A percentile compares a stretch with the other conserved stretches of the same genome.
Conservation (phyloP, 2,888 invertebrate species). For the Gnatocerus cornutus region DNA sequence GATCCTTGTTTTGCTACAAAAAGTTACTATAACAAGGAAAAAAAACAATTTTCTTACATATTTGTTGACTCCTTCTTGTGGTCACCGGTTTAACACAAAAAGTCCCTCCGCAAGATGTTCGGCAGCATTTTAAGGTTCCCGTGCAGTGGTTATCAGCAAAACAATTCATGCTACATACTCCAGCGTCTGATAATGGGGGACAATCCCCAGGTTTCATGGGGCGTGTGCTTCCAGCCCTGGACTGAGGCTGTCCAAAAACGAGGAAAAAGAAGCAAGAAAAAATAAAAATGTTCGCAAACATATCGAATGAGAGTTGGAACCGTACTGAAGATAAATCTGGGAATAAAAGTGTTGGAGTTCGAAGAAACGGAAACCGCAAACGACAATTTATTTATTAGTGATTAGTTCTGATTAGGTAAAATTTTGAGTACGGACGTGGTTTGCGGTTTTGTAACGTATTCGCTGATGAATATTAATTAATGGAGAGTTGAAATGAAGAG, state of each 20-base stretch:
- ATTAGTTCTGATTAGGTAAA: conserved; percentile 12
- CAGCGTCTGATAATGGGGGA: conserved; percentile 40
- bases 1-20: conserved; percentile 49
- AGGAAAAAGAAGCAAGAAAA: background rate
- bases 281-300: conserved; percentile 27
- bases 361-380: conserved; percentile 42
- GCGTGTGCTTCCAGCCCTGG: too few relatives aligned
- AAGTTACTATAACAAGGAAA: too few relatives aligned
- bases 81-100: conserved; percentile 35
- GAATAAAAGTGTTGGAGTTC: background rate
- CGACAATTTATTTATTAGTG: conserved; percentile 10
- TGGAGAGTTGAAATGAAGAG: too few relatives aligned
- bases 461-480: too few relatives aligned
- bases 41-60: conserved; percentile 33
- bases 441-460: conserved; percentile 22
- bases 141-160: conserved; percentile 37
- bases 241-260: conserved; percentile 27
- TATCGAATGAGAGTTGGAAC: background rate
- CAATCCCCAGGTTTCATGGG: conserved; percentile 39
- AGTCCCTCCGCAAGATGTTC: conserved; percentile 43
- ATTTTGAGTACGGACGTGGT: conserved; percentile 33
- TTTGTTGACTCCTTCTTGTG: conserved; percentile 2
- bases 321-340: background rate
- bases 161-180: conserved; percentile 41
- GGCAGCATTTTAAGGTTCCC: conserved; percentile 39